Evolutionary conservation across 2,113 vertebrate species (phyloP).

Genomic region (Varanus salvator): DNA sequence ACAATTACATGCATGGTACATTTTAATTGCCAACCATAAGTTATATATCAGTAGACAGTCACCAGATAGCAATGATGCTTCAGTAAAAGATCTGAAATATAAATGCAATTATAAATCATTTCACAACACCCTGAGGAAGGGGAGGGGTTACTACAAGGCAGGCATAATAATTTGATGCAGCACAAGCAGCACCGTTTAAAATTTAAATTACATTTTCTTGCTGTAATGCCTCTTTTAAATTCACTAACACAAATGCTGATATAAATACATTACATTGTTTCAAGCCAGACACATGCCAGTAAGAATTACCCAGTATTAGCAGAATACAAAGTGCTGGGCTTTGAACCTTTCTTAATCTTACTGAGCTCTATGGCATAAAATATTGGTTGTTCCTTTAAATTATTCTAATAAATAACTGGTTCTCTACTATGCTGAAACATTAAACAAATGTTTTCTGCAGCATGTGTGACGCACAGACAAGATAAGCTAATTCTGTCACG

Average conservation of each 20-base stretch:
- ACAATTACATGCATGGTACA: conserved; percentile 18
- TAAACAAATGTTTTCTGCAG: conserved; percentile 33
- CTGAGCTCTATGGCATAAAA: conserved; percentile 40
- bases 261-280: conserved; percentile 46
- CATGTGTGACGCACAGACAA: conserved; percentile 13
- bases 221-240: conserved; percentile 50
- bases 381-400: conserved; percentile 52
- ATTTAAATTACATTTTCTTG: background rate
- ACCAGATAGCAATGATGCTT: conserved; percentile 29
- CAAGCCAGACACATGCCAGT: conserved; percentile 50
- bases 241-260: conserved; percentile 49
- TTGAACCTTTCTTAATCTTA: conserved; percentile 61
- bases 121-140: conserved; percentile 2
- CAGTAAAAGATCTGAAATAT: conserved; percentile 3
- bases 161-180: background rate
- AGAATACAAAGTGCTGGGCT: conserved; percentile 61
- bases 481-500: conserved; percentile 12
- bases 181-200: conserved; percentile 17
- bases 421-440: conserved; percentile 51
- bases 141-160: background rate
- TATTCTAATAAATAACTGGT: conserved; percentile 48
- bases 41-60: conserved; percentile 41
- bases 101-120: conserved; percentile 27
- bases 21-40: conserved; percentile 36
- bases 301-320: conserved; percentile 56